These are phyloP conservation scores for Thereva nobilitata DNA, from an alignment of 2,888 invertebrate genomes.

Conservation along the genomic window DNA sequence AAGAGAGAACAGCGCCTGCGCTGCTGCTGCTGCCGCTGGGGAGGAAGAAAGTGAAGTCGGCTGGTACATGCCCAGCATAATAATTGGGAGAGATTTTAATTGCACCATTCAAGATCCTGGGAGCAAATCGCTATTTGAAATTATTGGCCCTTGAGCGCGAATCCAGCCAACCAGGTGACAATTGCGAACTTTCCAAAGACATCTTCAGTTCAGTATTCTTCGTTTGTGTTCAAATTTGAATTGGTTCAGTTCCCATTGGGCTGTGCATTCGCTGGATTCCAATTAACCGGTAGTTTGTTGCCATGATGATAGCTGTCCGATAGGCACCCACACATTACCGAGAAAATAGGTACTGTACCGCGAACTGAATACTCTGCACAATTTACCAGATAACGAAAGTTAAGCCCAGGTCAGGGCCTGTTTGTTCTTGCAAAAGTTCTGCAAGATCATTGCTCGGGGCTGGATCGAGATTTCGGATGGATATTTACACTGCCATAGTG, in stretches of 20 bases:
- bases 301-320: conserved; percentile 28
- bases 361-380: conserved; percentile 10
- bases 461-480: no score
- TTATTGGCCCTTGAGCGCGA: conserved; percentile 8
- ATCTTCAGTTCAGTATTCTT: background rate
- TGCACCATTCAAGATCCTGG: conserved; percentile 17
- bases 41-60: conserved; percentile 30
- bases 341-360: conserved; percentile 24
- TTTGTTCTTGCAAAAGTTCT: no score
- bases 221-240: conserved; percentile 10
- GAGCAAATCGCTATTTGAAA: conserved; percentile 18
- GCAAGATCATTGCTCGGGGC: no score
- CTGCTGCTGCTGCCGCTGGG: background rate
- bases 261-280: conserved; percentile 14
- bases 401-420: background rate
- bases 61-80: conserved; percentile 39
- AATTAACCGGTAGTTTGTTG: conserved; percentile 41
- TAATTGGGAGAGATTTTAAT: conserved; percentile 41
- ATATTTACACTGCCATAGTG: background rate
- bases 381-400: conserved; percentile 11
- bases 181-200: background rate
- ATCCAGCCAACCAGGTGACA: conserved; percentile 1
- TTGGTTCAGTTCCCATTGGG: conserved; percentile 2
- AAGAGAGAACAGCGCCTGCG: conserved; percentile 12
- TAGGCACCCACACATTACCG: conserved; percentile 35